Evolutionary conservation across 2,888 invertebrate species (phyloP).

Genomic region (Dusona sp.): DNA sequence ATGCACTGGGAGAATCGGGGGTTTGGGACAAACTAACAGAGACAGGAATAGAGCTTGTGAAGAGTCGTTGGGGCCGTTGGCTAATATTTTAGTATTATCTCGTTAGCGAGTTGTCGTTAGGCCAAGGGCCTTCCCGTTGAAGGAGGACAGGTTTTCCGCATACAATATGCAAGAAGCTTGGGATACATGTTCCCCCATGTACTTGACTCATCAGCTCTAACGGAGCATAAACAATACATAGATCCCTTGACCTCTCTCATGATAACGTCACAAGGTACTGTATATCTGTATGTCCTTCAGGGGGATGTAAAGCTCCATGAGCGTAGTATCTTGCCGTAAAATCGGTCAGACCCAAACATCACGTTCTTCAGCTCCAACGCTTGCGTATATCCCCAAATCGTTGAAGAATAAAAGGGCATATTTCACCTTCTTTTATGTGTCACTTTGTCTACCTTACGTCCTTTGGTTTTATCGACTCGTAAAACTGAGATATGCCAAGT

Average conservation of each 20-base stretch:
- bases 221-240: slow-evolving; percentile 79
- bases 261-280: not conserved
- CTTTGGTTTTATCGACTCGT: not conserved
- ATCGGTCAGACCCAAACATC: not conserved
- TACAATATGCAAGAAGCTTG: slow-evolving; percentile 77
- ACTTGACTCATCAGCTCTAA: slow-evolving; percentile 72
- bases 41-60: slow-evolving; percentile 4
- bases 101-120: slow-evolving; percentile 79
- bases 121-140: slow-evolving; percentile 61
- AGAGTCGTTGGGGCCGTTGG: slow-evolving; percentile 54
- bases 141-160: slow-evolving; percentile 62
- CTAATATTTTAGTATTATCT: slow-evolving; percentile 81
- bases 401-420: not conserved
- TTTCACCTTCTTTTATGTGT: no score
- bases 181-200: slow-evolving; percentile 70
- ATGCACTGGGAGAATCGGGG: slow-evolving; percentile 1
- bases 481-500: not conserved
- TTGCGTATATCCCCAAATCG: not conserved
- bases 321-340: not conserved
- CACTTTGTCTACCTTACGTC: not conserved
- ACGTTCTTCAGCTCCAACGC: not conserved
- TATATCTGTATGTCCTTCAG: not conserved
- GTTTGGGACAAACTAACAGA: slow-evolving; percentile 47
- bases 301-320: not conserved
- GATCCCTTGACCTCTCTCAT: slow-evolving; percentile 75